Conservation (phyloP, 2,888 invertebrate species). For the Cephus pygmeus region DNA sequence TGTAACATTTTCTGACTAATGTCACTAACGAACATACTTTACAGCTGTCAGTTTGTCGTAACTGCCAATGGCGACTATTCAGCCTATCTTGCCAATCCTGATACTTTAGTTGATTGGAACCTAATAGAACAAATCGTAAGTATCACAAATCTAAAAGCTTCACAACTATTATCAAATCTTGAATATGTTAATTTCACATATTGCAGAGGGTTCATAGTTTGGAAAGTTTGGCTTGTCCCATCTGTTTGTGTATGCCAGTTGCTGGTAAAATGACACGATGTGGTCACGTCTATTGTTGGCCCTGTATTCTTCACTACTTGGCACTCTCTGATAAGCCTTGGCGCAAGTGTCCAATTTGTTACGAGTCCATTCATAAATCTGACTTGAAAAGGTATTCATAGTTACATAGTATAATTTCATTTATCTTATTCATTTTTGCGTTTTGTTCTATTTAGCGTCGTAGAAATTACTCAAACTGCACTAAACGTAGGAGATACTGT, state of each 20-base stretch:
- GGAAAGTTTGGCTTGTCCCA: conserved; percentile 85
- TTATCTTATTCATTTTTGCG: conserved; percentile 21
- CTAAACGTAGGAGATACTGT: conserved; percentile 76
- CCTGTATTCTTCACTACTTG: conserved; percentile 92
- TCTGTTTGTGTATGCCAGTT: conserved; percentile 87
- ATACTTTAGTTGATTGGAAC: conserved; percentile 91
- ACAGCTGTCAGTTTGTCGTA: conserved; percentile 95
- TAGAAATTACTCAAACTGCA: conserved; percentile 68
- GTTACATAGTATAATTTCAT: conserved; percentile 48
- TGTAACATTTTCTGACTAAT: not conserved
- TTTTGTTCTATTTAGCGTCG: conserved; percentile 68
- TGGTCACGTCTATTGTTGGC: conserved; percentile 97
- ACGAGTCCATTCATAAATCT: conserved; percentile 80
- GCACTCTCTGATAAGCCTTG: conserved; percentile 85
- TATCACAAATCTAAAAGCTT: conserved; percentile 78
- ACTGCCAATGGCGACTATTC: conserved; percentile 83
- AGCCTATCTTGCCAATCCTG: conserved; percentile 84
- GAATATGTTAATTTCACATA: conserved; percentile 2
- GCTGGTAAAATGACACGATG: conserved; percentile 94
- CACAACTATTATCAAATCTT: not conserved
- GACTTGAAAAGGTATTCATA: conserved; percentile 82
- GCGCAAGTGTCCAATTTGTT: conserved; percentile 93
- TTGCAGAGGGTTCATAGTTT: conserved; percentile 73
- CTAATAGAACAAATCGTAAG: conserved; percentile 92
- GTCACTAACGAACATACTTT: conserved; percentile 24